Percentiles rank a stretch among this genome's conserved stretches.
Evolutionary conservation across 2,888 invertebrate genomes (phyloP).

Genomic region (Drosophila antonietae): DNA sequence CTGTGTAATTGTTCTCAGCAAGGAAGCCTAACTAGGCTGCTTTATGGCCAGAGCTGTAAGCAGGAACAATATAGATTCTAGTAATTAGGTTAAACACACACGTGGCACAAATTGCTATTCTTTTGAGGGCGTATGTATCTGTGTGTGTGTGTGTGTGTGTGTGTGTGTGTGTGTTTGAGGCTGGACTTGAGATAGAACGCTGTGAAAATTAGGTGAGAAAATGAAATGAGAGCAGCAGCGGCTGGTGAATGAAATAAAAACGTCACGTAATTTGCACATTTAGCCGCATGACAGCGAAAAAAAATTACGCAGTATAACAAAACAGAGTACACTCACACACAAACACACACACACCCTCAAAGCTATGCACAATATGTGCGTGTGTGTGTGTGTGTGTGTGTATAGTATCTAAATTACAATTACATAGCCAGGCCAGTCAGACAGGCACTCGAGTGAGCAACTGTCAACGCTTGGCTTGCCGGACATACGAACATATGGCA

Average conservation of each 20-base stretch:
- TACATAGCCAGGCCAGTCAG: conserved; percentile 45
- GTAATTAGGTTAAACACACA: conserved; percentile 76
- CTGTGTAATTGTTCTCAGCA: neutral
- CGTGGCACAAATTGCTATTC: conserved; percentile 46
- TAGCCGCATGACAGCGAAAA: conserved; percentile 71
- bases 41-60: conserved; percentile 4
- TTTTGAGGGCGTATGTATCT: conserved; percentile 9
- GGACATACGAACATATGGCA: conserved; percentile 70
- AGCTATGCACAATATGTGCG: conserved; percentile 1
- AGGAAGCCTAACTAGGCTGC: conserved; percentile 8
- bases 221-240: conserved; percentile 67
- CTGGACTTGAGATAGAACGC: conserved; percentile 61
- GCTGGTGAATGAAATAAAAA: conserved; percentile 65
- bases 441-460: conserved; percentile 50
- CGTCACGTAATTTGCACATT: conserved; percentile 75
- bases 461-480: conserved; percentile 48
- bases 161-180: neutral
- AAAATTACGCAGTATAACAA: conserved; percentile 50
- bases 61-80: conserved; percentile 30
- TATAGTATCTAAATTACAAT: conserved; percentile 68
- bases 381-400: neutral
- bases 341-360: neutral
- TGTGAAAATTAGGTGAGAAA: conserved; percentile 68
- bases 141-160: no score
- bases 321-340: neutral